These are phyloP conservation scores for Caenorhabditis brenneri DNA, from an alignment of 1,140 invertebrate genomes.

Conservation along the genomic window DNA sequence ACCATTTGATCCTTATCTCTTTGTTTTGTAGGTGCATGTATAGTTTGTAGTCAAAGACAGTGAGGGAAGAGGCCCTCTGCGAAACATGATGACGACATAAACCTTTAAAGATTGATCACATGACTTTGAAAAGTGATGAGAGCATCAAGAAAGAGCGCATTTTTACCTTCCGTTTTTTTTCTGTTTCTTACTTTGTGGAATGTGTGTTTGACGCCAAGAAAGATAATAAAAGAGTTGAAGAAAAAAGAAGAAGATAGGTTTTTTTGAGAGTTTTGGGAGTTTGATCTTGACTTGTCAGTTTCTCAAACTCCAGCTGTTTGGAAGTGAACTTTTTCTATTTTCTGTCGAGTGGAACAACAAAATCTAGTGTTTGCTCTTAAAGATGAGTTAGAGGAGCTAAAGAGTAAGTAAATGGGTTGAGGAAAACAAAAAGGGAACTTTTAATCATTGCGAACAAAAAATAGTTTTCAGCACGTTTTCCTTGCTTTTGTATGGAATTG, in stretches of 20 bases:
- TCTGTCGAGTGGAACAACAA: slow-evolving; percentile 20
- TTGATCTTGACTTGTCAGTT: slow-evolving; percentile 36
- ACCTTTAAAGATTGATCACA: slow-evolving; percentile 21
- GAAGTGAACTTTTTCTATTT: slow-evolving; percentile 19
- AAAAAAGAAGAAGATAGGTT: slow-evolving; percentile 21
- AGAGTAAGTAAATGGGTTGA: not conserved
- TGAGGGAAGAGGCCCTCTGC: not conserved
- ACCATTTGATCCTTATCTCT: not conserved
- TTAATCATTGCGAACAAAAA: too few relatives aligned
- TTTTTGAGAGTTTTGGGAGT: slow-evolving; percentile 35
- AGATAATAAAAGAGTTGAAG: slow-evolving; percentile 23
- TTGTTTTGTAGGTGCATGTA: not conserved
- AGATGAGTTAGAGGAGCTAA: not conserved
- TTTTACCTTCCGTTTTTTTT: not conserved
- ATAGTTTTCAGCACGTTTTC: too few relatives aligned
- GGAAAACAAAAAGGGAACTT: not conserved
- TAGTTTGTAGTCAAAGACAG: not conserved
- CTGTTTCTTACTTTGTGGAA: not conserved
- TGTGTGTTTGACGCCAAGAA: not conserved
- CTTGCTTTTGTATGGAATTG: not conserved
- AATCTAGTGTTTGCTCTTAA: slow-evolving; percentile 22
- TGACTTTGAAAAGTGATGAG: not conserved
- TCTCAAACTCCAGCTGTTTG: slow-evolving; percentile 29
- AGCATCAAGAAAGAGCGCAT: not conserved
- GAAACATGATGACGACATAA: slow-evolving; percentile 16